Evolutionary conservation across 2,888 invertebrate species (phyloP).

Genomic region (Meiosimyza decipiens): DNA sequence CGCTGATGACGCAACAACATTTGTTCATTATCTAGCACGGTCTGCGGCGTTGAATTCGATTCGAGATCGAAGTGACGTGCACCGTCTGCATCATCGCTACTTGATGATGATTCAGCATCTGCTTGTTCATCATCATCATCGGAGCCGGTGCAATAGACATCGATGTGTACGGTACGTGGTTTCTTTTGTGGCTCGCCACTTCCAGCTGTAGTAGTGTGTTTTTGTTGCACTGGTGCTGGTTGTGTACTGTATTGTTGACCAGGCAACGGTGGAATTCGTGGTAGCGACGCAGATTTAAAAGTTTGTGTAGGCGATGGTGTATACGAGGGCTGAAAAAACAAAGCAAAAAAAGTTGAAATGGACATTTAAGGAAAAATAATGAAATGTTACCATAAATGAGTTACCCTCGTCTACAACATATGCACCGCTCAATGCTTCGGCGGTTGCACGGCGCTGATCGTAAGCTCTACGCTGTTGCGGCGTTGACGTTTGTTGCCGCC

Average conservation of each 20-base stretch:
- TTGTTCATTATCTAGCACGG: slow-evolving; percentile 74
- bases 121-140: slow-evolving; percentile 63
- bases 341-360: slow-evolving; percentile 2
- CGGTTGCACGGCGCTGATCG: slow-evolving; percentile 60
- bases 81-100: slow-evolving; percentile 49
- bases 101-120: slow-evolving; percentile 56
- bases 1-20: slow-evolving; percentile 72
- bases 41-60: slow-evolving; percentile 72
- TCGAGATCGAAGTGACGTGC: slow-evolving; percentile 57
- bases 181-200: slow-evolving; percentile 60
- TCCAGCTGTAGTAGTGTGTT: slow-evolving; percentile 34
- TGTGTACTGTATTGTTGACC: slow-evolving; percentile 41
- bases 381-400: slow-evolving; percentile 58
- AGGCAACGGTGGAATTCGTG: slow-evolving; percentile 56
- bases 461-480: slow-evolving; percentile 49
- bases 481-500: slow-evolving; percentile 31
- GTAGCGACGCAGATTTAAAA: slow-evolving; percentile 61
- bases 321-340: slow-evolving; percentile 44
- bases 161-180: slow-evolving; percentile 77
- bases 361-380: slow-evolving; percentile 2
- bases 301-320: slow-evolving; percentile 54
- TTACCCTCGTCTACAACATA: slow-evolving; percentile 62
- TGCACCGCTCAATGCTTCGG: slow-evolving; percentile 52
- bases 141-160: slow-evolving; percentile 80
- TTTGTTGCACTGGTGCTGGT: slow-evolving; percentile 34